A percentile compares a stretch with the other conserved stretches of the same genome.
Conservation (phyloP, 2,113 vertebrate species). For the Naja naja region DNA sequence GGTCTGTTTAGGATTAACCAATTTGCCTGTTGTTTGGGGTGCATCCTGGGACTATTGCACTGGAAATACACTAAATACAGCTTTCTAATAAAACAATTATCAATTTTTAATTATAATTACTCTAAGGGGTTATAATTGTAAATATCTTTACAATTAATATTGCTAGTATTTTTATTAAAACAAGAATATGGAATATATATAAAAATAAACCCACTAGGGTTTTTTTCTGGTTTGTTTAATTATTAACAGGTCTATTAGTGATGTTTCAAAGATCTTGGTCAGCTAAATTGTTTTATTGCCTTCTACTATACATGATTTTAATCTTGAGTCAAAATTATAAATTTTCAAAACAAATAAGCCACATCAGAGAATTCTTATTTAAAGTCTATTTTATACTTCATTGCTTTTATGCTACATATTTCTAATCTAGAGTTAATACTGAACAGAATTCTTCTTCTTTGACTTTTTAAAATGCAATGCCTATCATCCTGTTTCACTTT, state of each 20-base stretch:
- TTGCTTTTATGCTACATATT: neutral
- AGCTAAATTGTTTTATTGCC: neutral
- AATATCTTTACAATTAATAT: neutral
- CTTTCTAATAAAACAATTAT: neutral
- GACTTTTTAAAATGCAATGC: neutral
- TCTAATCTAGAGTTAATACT: neutral
- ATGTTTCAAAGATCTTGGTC: neutral
- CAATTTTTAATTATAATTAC: neutral
- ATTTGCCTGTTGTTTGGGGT: neutral
- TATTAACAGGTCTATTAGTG: neutral
- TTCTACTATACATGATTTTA: neutral
- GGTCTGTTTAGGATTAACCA: neutral
- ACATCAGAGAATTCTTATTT: neutral
- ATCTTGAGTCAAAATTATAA: neutral
- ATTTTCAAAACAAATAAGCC: neutral
- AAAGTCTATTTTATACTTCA: neutral
- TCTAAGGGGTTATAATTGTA: neutral
- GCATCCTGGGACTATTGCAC: neutral
- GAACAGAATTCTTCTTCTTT: neutral
- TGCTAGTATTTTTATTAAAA: neutral
- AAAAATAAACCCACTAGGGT: neutral
- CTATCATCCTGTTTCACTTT: neutral
- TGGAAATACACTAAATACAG: neutral
- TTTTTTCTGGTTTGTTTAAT: neutral
- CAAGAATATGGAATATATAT: neutral